phyloP scores from a whole-genome alignment of 2,113 vertebrate genomes.

The Balaenoptera acutorostrata region DNA sequence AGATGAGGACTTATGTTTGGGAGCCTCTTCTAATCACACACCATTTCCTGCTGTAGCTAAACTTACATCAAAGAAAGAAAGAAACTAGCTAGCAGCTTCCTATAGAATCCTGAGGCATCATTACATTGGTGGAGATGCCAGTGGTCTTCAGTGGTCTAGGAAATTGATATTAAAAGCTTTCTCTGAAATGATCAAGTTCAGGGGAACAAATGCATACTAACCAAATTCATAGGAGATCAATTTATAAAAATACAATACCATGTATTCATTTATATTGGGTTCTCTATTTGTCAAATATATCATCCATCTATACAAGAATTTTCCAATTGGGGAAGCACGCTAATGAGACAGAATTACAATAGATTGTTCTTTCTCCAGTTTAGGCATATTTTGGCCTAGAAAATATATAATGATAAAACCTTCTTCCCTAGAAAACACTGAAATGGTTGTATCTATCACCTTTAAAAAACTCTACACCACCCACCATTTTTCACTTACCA shows the following conservation, averaged over 20 bases:
- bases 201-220: neutral
- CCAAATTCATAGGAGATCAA: neutral
- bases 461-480: neutral
- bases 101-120: neutral
- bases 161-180: slow-evolving; percentile 5
- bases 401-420: neutral
- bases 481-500: neutral
- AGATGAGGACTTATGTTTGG: neutral
- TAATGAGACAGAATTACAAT: neutral
- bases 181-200: slow-evolving; percentile 11
- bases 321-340: neutral
- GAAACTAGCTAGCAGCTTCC: neutral
- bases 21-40: neutral
- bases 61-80: neutral
- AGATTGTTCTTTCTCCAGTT: neutral
- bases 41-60: neutral
- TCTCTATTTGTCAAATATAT: neutral
- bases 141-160: neutral
- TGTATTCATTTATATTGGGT: neutral
- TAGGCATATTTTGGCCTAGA: neutral
- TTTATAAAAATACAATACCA: neutral
- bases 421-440: neutral
- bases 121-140: neutral
- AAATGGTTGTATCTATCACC: neutral
- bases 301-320: neutral